Evolutionary conservation across 2,888 invertebrate species (phyloP).

Genomic region (Pterostichus niger): DNA sequence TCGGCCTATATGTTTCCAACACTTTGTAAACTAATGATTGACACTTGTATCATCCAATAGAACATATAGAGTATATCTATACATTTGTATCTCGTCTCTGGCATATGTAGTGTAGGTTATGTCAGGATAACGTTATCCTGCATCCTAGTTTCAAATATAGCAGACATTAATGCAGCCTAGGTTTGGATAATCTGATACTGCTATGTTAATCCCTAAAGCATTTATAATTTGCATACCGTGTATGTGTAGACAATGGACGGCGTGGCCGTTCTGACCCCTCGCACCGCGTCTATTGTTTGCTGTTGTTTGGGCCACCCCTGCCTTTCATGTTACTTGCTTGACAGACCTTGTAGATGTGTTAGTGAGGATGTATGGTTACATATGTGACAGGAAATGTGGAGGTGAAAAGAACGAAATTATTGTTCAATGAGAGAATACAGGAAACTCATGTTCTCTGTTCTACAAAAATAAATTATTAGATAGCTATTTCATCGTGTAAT

Average conservation of each 20-base stretch:
- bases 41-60: conserved; percentile 23
- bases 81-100: not conserved
- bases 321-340: conserved; percentile 12
- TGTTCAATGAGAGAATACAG: too few relatives aligned
- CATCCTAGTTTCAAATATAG: conserved; percentile 54
- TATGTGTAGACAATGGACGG: conserved; percentile 54
- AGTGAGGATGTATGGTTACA: not conserved
- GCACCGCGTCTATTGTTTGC: not conserved
- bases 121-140: conserved; percentile 30
- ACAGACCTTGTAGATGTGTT: not conserved
- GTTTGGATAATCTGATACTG: conserved; percentile 64
- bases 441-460: too few relatives aligned
- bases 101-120: conserved; percentile 2
- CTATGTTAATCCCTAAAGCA: conserved; percentile 64
- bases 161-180: conserved; percentile 59
- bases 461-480: too few relatives aligned
- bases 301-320: conserved; percentile 3
- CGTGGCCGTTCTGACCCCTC: not conserved
- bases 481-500: too few relatives aligned
- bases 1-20: not conserved
- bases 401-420: not conserved
- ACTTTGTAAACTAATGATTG: conserved; percentile 37
- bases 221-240: conserved; percentile 66
- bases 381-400: not conserved
- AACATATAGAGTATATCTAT: not conserved